Evolutionary conservation across 2,888 invertebrate species (phyloP).

Genomic region (Acleris laterana): DNA sequence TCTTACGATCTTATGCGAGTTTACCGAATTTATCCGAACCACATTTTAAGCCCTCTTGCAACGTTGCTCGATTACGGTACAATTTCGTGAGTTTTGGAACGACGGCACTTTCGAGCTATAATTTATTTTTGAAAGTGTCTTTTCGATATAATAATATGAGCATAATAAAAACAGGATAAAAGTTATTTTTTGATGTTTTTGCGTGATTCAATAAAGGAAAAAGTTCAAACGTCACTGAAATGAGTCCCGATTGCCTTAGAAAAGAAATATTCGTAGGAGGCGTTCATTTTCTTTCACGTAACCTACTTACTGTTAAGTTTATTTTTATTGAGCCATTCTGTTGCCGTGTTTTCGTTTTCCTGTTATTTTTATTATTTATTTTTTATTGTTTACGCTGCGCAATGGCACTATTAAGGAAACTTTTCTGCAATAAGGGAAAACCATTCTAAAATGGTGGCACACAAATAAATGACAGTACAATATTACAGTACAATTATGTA

Average conservation of each 20-base stretch:
- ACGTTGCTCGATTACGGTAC: too few species aligned
- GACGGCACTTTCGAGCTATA: too few species aligned
- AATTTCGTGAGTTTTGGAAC: too few species aligned
- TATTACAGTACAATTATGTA: too few species aligned
- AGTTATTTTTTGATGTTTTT: too few species aligned
- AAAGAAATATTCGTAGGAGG: slow-evolving; percentile 58
- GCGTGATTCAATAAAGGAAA: slow-evolving; percentile 28
- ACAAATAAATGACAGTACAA: neutral
- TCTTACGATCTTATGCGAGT: too few species aligned
- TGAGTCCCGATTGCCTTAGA: slow-evolving; percentile 49
- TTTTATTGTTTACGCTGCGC: slow-evolving; percentile 18
- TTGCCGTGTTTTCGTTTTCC: slow-evolving; percentile 44
- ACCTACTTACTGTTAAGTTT: slow-evolving; percentile 53
- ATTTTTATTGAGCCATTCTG: slow-evolving; percentile 54
- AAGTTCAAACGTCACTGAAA: slow-evolving; percentile 49
- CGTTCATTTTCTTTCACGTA: slow-evolving; percentile 58
- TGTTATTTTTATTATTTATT: slow-evolving; percentile 40
- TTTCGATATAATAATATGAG: too few species aligned
- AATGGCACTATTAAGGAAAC: slow-evolving; percentile 3
- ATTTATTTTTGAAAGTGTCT: too few species aligned
- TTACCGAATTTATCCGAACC: too few species aligned
- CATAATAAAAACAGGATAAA: too few species aligned
- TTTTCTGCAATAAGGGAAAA: slow-evolving; percentile 2
- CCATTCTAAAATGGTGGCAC: slow-evolving; percentile 2
- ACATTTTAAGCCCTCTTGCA: too few species aligned